Conservation (phyloP, 2,888 invertebrate species). For the Sepiola atlantica region DNA sequence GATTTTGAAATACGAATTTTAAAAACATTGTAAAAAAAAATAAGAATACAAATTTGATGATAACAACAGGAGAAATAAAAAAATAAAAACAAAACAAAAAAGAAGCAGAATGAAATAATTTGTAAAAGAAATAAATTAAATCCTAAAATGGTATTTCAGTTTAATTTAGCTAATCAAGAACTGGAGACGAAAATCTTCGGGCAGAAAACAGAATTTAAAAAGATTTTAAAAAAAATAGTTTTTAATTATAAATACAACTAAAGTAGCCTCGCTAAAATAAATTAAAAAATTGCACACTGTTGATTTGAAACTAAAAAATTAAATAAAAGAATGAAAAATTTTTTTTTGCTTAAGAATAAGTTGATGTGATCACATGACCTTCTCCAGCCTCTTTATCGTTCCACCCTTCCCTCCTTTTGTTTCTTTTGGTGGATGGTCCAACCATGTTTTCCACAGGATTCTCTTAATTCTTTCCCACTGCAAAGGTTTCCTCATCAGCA, state of each 20-base stretch:
- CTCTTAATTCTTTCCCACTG: neutral
- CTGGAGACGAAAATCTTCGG: neutral
- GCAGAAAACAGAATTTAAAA: neutral
- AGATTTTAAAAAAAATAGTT: neutral
- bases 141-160: neutral
- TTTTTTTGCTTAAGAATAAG: neutral
- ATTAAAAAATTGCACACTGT: neutral
- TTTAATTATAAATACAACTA: too few species aligned
- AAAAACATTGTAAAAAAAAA: neutral
- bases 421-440: neutral
- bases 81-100: neutral
- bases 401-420: neutral
- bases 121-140: neutral
- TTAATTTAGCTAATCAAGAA: constrained; percentile 18
- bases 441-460: neutral
- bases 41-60: neutral
- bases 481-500: neutral
- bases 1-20: neutral
- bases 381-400: neutral
- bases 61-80: neutral
- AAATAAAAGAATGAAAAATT: neutral
- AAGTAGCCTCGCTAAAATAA: too few species aligned
- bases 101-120: neutral
- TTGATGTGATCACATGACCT: neutral
- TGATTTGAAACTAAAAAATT: neutral